These are phyloP conservation scores for Morelia viridis DNA, from an alignment of 2,797 vertebrate genomes.

Conservation along the genomic window DNA sequence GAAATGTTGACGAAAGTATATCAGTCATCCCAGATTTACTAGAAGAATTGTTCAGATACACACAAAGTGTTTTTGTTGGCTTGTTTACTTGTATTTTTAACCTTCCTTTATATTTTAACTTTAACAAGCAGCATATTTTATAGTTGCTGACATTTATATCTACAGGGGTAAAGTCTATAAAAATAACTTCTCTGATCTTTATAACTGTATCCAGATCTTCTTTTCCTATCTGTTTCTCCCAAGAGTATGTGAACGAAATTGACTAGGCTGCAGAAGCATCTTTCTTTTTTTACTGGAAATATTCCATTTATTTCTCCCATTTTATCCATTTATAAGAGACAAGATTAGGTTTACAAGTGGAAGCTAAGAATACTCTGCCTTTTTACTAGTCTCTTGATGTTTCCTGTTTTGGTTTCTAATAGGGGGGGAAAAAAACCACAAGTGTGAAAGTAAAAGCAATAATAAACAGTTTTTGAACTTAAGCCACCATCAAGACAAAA, in stretches of 20 bases:
- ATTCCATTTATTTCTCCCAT: background rate
- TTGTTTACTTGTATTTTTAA: slow-evolving; percentile 26
- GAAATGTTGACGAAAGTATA: slow-evolving; percentile 30
- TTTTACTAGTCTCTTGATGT: background rate
- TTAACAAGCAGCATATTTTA: slow-evolving; percentile 26
- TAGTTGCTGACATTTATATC: slow-evolving; percentile 35
- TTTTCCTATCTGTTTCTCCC: background rate
- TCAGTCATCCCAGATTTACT: slow-evolving; percentile 32
- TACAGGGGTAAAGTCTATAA: slow-evolving; percentile 17
- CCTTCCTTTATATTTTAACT: slow-evolving; percentile 7
- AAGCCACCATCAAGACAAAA: background rate
- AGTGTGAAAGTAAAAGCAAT: background rate
- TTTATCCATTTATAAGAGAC: slow-evolving; percentile 1
- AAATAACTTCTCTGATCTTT: slow-evolving; percentile 10
- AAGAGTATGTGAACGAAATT: slow-evolving; percentile 10
- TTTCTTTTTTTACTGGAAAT: background rate
- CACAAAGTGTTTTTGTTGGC: slow-evolving; percentile 26
- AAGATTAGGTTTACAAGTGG: background rate
- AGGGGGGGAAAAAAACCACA: background rate
- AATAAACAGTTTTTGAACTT: background rate
- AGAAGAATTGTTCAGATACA: slow-evolving; percentile 30
- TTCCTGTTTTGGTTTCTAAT: background rate
- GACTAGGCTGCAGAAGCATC: background rate
- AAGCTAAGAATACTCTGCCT: background rate
- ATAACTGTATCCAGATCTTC: background rate